phyloP scores from a whole-genome alignment of 2,797 vertebrate species.

The Melanotaenia boesemani region DNA sequence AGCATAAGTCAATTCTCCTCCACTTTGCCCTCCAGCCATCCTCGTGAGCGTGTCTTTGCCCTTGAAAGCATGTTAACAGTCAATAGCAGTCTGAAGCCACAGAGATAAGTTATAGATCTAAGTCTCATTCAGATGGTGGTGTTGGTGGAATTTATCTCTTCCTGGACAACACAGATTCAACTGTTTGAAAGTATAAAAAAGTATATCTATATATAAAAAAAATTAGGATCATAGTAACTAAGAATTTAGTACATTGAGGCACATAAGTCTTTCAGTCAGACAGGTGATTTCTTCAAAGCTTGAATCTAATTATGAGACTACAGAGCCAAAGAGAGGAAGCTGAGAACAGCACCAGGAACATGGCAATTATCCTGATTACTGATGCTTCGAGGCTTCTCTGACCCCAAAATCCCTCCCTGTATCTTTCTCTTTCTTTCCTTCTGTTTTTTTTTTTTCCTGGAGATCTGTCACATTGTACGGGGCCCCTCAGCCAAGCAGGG shows the following conservation, averaged over 20 bases:
- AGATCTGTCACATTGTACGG: conserved; percentile 74
- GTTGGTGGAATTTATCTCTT: conserved; percentile 46
- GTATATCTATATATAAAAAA: neutral
- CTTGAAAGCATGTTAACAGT: conserved; percentile 73
- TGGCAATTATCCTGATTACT: conserved; percentile 85
- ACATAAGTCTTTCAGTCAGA: conserved; percentile 47
- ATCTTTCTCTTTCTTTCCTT: conserved; percentile 50
- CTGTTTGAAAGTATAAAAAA: conserved; percentile 20
- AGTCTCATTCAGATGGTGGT: conserved; percentile 41
- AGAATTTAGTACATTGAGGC: conserved; percentile 37
- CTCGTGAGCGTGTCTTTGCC: conserved; percentile 60
- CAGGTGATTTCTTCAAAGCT: conserved; percentile 50
- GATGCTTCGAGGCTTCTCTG: conserved; percentile 77
- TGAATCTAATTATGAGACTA: conserved; percentile 63
- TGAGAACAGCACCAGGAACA: conserved; percentile 74
- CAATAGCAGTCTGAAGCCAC: conserved; percentile 52
- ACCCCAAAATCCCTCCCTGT: conserved; percentile 71
- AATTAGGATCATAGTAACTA: conserved; percentile 22
- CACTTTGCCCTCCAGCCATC: conserved; percentile 60
- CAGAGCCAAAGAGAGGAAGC: conserved; percentile 62
- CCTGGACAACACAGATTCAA: conserved; percentile 15
- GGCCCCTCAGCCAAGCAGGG: conserved; percentile 68
- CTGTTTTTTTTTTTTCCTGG: conserved; percentile 44
- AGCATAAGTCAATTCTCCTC: conserved; percentile 65
- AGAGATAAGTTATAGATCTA: conserved; percentile 58